Evolutionary conservation across 2,797 vertebrate species (phyloP).

Genomic region (Sebastes hopkinsi): DNA sequence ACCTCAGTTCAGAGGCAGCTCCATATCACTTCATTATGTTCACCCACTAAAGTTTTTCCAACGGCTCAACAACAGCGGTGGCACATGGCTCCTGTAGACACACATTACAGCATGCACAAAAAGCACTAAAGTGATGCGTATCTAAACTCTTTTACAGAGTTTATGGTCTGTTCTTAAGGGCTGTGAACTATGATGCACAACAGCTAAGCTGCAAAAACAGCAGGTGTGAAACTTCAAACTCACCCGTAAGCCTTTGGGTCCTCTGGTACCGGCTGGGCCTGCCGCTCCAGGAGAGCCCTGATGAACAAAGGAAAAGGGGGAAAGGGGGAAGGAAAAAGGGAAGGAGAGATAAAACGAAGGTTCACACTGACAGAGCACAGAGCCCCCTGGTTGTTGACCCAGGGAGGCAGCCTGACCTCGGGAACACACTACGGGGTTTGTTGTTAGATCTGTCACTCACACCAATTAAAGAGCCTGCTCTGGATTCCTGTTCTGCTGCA

Average conservation of each 20-base stretch:
- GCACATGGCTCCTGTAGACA: conserved; percentile 12
- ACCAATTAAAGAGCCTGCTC: conserved; percentile 73
- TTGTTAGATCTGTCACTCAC: conserved; percentile 78
- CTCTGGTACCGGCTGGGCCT: conserved; percentile 88
- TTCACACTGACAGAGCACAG: conserved; percentile 69
- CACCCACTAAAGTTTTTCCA: conserved; percentile 21
- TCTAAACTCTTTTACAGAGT: not conserved
- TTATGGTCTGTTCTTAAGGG: not conserved
- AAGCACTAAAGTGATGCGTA: not conserved
- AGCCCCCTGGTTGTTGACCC: conserved; percentile 66
- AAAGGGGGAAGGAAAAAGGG: conserved; percentile 5
- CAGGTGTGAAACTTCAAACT: conserved; percentile 59
- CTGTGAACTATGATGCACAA: not conserved
- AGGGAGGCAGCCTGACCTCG: conserved; percentile 58
- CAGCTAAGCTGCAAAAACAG: conserved; percentile 13
- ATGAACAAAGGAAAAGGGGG: conserved; percentile 43
- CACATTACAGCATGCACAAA: not conserved
- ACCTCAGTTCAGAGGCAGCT: conserved; percentile 41
- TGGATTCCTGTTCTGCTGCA: conserved; percentile 66
- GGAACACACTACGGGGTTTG: conserved; percentile 74
- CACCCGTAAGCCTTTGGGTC: conserved; percentile 92
- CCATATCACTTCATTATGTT: conserved; percentile 47
- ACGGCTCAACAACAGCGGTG: conserved; percentile 3
- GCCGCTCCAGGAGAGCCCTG: conserved; percentile 89
- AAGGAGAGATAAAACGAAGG: conserved; percentile 63